These are phyloP conservation scores for Onthophagus taurus DNA, from an alignment of 1,140 invertebrate genomes.

Conservation along the genomic window DNA sequence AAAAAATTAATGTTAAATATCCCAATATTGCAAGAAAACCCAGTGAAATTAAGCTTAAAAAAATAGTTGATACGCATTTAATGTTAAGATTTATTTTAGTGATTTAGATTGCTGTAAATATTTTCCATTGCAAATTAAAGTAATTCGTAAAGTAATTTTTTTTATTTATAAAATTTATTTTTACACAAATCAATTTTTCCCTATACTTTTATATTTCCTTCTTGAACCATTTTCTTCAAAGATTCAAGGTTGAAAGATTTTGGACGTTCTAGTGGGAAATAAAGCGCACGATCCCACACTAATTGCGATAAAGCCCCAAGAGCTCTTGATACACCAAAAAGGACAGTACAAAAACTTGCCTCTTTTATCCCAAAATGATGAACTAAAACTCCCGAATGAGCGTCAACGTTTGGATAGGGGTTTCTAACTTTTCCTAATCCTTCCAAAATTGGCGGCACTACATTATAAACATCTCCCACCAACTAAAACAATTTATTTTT, in stretches of 20 bases:
- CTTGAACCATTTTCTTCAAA: slow-evolving; percentile 76
- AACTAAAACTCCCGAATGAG: slow-evolving; percentile 90
- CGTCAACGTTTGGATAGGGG: slow-evolving; percentile 98
- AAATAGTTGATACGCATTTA: too few species aligned
- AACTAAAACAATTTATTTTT: slow-evolving; percentile 38
- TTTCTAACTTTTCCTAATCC: slow-evolving; percentile 97
- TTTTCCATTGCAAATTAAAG: too few species aligned
- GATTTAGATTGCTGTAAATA: too few species aligned
- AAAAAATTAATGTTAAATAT: too few species aligned
- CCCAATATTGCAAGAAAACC: too few species aligned
- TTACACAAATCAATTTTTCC: too few species aligned
- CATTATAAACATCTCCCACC: slow-evolving; percentile 87
- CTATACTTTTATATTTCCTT: slow-evolving; percentile 61
- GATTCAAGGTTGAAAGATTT: slow-evolving; percentile 93
- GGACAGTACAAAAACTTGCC: slow-evolving; percentile 97
- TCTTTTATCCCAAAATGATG: slow-evolving; percentile 64
- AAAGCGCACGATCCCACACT: slow-evolving; percentile 91
- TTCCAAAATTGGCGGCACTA: slow-evolving; percentile 86
- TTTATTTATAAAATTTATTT: too few species aligned
- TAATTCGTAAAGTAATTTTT: too few species aligned
- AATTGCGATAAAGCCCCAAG: slow-evolving; percentile 84
- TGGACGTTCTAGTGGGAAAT: slow-evolving; percentile 90
- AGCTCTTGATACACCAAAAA: slow-evolving; percentile 93
- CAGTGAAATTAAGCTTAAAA: too few species aligned
- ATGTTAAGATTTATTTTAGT: too few species aligned